A percentile compares a stretch with the other conserved stretches of the same genome.
These are phyloP conservation scores for Calyptomena viridis DNA, from an alignment of 2,113 vertebrate genomes.

Conservation along the genomic window DNA sequence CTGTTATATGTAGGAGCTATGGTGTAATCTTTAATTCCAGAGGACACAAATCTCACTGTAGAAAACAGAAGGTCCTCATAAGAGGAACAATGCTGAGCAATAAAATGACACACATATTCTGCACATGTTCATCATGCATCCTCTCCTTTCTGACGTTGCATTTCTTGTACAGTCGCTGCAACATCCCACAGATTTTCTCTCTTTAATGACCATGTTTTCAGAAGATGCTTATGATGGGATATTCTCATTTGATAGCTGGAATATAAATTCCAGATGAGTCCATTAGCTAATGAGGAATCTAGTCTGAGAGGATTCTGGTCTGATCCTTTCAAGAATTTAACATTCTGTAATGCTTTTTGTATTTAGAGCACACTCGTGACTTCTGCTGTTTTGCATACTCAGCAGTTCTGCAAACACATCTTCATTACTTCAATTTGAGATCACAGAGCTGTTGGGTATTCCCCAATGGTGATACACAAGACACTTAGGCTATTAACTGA, in stretches of 20 bases:
- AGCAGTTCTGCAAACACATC: neutral
- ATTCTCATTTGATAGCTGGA: neutral
- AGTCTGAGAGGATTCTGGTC: neutral
- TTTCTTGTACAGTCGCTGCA: neutral
- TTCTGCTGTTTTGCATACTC: neutral
- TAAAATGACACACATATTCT: neutral
- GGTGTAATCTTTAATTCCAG: neutral
- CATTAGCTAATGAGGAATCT: neutral
- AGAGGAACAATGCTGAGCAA: neutral
- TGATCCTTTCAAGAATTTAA: neutral
- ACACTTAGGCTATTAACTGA: neutral
- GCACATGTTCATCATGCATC: neutral
- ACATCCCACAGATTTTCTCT: rapidly evolving
- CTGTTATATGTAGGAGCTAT: neutral
- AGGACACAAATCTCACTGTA: neutral
- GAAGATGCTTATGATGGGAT: neutral
- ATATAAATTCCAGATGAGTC: neutral
- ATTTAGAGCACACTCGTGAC: neutral
- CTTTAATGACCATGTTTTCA: neutral
- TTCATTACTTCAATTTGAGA: neutral
- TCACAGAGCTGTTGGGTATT: neutral
- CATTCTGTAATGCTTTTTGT: neutral
- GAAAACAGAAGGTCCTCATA: neutral
- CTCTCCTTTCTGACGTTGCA: neutral
- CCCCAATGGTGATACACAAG: neutral